Evolutionary conservation across 2,888 invertebrate genomes (phyloP), one percentile per base, ranked within the genome.

Genomic region (Thymelicus sylvestris): DNA sequence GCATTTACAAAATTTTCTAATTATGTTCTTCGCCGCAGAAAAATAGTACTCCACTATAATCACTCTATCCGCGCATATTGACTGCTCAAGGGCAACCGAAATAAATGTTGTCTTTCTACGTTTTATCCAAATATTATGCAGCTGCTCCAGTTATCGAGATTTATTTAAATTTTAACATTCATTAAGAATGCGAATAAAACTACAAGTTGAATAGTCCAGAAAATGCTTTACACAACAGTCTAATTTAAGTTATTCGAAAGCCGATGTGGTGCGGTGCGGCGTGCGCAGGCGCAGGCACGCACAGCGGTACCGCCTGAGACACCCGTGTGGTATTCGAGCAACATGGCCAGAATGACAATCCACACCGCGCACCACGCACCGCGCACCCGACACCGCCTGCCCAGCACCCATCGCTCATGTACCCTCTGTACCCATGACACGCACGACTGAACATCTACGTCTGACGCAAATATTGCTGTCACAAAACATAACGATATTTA

Each of bases 381-480:
- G 44, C 44, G 31, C 31, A 31, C 31, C 31, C 31, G 31, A 31
- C 10, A 12, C 44, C 44, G 44, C 44, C 44, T 76, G 82, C 75
- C 41, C 41, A 41, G 1, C 31, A 31, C 3, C 31, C 24, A 24
- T 24, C 24, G 59, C 59, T 75, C 75, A 72, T 69, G 80, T 83
- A 82, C 80, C 82, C 80, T 82, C 77, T 60, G 65, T 76, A 6
- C 41, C 71, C 75, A 80, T 80, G 41, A 12, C 44, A 44, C 44
- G 81, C 74, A 73, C 75, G 76, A 38, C 76, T 80, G 19, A 1
- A 19, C 19, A 19, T 19, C 19, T 19, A 19, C 19, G 19, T 19
- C 19, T 19, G 82, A 85, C 80, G 80, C 74, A 84, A 79, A 79
- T 83, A 83, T 81, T 81, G 77, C 80, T 75, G 71, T 71, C 67